These are phyloP conservation scores for Physocephala rufipes DNA, from an alignment of 2,888 invertebrate genomes.

Conservation along the genomic window DNA sequence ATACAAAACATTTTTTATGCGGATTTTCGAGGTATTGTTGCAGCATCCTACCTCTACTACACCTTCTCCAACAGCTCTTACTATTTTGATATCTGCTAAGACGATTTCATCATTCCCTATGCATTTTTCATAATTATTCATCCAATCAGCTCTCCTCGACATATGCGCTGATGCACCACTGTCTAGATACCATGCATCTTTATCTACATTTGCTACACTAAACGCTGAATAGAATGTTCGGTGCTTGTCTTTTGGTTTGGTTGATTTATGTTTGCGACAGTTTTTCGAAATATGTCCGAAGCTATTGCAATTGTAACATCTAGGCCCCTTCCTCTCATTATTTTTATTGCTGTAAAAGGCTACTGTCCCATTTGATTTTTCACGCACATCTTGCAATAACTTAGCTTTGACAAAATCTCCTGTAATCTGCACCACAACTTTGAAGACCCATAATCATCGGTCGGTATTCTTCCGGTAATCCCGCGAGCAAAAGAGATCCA, in stretches of 20 bases:
- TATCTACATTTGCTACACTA: conserved; percentile 30
- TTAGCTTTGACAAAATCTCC: conserved; percentile 38
- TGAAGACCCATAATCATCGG: conserved; percentile 37
- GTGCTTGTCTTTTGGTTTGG: conserved; percentile 1
- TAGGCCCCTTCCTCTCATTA: neutral
- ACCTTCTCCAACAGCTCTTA: conserved; percentile 30
- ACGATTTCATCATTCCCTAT: conserved; percentile 25
- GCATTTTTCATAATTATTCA: conserved; percentile 25
- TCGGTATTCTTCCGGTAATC: conserved; percentile 36
- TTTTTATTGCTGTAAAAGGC: neutral
- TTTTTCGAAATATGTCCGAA: conserved; percentile 37
- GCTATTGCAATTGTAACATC: conserved; percentile 34
- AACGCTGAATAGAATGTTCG: conserved; percentile 32
- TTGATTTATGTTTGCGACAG: conserved; percentile 22
- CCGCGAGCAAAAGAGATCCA: conserved; percentile 15
- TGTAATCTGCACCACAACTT: conserved; percentile 33
- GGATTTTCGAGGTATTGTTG: conserved; percentile 26
- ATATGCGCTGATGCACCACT: conserved; percentile 37
- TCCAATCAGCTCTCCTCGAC: conserved; percentile 34
- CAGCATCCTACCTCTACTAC: conserved; percentile 27
- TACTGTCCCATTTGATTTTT: conserved; percentile 22
- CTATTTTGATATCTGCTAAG: neutral
- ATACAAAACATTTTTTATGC: conserved; percentile 37
- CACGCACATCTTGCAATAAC: conserved; percentile 26
- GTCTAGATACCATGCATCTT: conserved; percentile 38